phyloP scores from a whole-genome alignment of 1,140 invertebrate species.

The Meloidogyne floridensis region DNA sequence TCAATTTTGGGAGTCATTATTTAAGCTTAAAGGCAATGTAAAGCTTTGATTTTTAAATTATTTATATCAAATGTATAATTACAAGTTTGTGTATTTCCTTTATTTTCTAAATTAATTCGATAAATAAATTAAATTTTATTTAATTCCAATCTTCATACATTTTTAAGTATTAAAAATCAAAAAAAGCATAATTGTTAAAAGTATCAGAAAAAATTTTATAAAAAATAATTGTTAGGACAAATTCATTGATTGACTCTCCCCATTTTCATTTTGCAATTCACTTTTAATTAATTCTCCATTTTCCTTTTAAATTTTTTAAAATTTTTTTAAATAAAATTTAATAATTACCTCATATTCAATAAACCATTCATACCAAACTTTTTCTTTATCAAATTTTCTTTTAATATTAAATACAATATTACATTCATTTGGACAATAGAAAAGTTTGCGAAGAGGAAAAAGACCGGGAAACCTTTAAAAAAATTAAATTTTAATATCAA shows the following conservation, averaged over 20 bases:
- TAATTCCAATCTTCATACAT: too few species aligned
- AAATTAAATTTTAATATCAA: conserved; percentile 2
- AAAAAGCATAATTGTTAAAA: too few species aligned
- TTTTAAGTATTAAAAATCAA: too few species aligned
- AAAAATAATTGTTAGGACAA: conserved; percentile 20
- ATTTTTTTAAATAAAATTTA: neutral
- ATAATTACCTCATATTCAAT: conserved; percentile 37
- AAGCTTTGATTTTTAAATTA: too few species aligned
- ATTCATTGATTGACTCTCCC: conserved; percentile 54
- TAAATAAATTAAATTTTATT: too few species aligned
- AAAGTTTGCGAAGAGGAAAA: conserved; percentile 53
- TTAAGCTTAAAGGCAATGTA: too few species aligned
- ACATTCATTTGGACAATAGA: conserved; percentile 35
- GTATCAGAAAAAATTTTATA: too few species aligned
- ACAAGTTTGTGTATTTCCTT: too few species aligned
- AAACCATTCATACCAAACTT: conserved; percentile 62
- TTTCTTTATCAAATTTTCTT: conserved; percentile 45
- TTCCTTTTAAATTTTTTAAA: conserved; percentile 16
- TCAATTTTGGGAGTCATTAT: too few species aligned
- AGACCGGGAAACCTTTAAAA: conserved; percentile 58
- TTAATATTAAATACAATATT: conserved; percentile 49
- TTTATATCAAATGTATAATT: too few species aligned
- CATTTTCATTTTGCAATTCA: conserved; percentile 54
- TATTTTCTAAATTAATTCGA: too few species aligned
- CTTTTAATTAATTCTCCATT: conserved; percentile 36